Evolutionary conservation across 2,797 vertebrate species (phyloP).

Genomic region (Heliangelus exortis): DNA sequence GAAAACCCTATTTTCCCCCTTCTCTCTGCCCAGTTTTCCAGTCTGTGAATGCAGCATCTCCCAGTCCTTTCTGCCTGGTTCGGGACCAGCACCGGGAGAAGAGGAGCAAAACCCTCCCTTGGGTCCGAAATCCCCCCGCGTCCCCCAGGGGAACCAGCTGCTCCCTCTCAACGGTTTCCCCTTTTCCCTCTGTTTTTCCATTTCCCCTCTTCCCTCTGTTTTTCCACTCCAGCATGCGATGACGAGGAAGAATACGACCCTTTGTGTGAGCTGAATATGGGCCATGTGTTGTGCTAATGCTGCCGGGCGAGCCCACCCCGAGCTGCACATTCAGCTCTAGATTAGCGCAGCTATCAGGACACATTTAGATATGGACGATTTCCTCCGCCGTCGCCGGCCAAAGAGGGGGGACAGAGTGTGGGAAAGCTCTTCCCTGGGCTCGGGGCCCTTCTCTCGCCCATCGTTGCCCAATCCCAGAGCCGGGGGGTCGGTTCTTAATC

Average conservation of each 20-base stretch:
- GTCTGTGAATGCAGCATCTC: accelerated
- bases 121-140: neutral
- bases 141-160: slow-evolving; percentile 30
- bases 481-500: slow-evolving; percentile 57
- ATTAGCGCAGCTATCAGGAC: slow-evolving; percentile 86
- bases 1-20: neutral
- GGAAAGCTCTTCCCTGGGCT: slow-evolving; percentile 42
- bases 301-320: slow-evolving; percentile 84
- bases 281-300: slow-evolving; percentile 88
- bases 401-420: slow-evolving; percentile 45
- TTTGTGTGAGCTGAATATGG: slow-evolving; percentile 84
- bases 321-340: slow-evolving; percentile 85
- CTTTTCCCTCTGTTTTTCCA: neutral
- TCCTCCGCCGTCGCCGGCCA: slow-evolving; percentile 64
- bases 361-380: slow-evolving; percentile 89
- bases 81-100: accelerated
- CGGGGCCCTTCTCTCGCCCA: slow-evolving; percentile 49
- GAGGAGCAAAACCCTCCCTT: neutral
- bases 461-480: slow-evolving; percentile 38
- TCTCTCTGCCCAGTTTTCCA: neutral
- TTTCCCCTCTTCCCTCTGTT: neutral
- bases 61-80: neutral
- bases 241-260: slow-evolving; percentile 77
- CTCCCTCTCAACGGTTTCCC: neutral
- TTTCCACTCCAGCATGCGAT: neutral